A percentile compares a stretch with the other conserved stretches of the same genome.
Conservation (phyloP, 2,888 invertebrate genomes). For the Epinotia demarniana region DNA sequence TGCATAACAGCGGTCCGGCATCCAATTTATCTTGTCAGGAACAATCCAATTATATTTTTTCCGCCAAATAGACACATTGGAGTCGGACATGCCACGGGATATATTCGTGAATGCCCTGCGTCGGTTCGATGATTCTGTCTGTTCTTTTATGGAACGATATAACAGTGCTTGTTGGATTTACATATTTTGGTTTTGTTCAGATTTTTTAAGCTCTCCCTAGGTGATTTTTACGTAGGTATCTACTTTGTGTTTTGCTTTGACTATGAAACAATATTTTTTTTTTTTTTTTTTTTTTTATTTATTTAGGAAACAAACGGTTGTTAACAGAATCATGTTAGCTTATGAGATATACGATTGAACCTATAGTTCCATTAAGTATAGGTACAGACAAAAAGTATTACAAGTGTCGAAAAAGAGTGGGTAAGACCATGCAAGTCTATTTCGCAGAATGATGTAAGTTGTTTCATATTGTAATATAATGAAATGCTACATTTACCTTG, state of each 20-base stretch:
- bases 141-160: slow-evolving; percentile 56
- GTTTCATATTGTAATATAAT: too few species aligned
- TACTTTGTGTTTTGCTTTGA: neutral
- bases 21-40: slow-evolving; percentile 75
- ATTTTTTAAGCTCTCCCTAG: neutral
- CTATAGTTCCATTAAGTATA: too few species aligned
- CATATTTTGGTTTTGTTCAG: slow-evolving; percentile 29
- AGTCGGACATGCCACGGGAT: slow-evolving; percentile 58
- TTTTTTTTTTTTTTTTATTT: too few species aligned
- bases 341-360: too few species aligned
- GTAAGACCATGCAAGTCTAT: too few species aligned
- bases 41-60: slow-evolving; percentile 79
- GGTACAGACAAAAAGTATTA: too few species aligned
- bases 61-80: slow-evolving; percentile 66
- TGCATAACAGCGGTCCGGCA: slow-evolving; percentile 57
- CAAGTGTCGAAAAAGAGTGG: too few species aligned
- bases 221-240: neutral
- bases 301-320: too few species aligned
- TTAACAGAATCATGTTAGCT: too few species aligned
- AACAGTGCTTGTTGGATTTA: slow-evolving; percentile 45
- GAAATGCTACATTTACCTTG: too few species aligned
- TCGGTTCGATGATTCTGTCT: slow-evolving; percentile 60
- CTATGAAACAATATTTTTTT: neutral
- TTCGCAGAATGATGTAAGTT: too few species aligned
- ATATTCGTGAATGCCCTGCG: slow-evolving; percentile 56